Evolutionary conservation across 2,888 invertebrate species (phyloP).

Genomic region (Aproaerema taeniolella): DNA sequence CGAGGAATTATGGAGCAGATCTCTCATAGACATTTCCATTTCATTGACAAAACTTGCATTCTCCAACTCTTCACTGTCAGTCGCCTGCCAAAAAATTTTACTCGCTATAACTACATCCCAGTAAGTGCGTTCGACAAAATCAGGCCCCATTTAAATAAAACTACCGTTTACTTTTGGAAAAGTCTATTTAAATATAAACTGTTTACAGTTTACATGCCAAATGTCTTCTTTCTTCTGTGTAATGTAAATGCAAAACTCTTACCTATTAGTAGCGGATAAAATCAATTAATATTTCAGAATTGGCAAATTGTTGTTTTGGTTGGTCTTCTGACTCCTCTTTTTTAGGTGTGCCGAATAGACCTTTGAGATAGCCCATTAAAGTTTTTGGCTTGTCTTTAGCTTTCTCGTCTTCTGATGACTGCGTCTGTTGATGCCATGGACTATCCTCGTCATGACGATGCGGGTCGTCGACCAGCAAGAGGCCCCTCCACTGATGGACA

Average conservation of each 20-base stretch:
- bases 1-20: constrained; percentile 49
- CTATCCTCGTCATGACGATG: neutral
- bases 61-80: no score
- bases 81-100: constrained; percentile 61
- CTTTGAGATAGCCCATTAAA: constrained; percentile 39
- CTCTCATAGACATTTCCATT: no score
- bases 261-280: constrained; percentile 11
- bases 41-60: no score
- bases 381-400: constrained; percentile 29
- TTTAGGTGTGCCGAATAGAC: constrained; percentile 41
- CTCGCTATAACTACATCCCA: constrained; percentile 18
- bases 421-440: no score
- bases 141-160: constrained; percentile 18
- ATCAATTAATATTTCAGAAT: no score
- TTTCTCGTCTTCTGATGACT: no score
- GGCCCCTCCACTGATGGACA: constrained; percentile 63
- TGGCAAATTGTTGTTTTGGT: no score
- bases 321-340: constrained; percentile 33
- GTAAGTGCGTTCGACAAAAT: constrained; percentile 20
- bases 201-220: no score
- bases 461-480: constrained; percentile 29
- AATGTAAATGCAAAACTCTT: neutral
- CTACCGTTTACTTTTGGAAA: constrained; percentile 16
- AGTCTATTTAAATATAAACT: constrained; percentile 2
- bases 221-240: constrained; percentile 16